A percentile compares a stretch with the other conserved stretches of the same genome.
These are phyloP conservation scores for Ooceraea biroi DNA, from an alignment of 1,140 invertebrate genomes.

Conservation along the genomic window DNA sequence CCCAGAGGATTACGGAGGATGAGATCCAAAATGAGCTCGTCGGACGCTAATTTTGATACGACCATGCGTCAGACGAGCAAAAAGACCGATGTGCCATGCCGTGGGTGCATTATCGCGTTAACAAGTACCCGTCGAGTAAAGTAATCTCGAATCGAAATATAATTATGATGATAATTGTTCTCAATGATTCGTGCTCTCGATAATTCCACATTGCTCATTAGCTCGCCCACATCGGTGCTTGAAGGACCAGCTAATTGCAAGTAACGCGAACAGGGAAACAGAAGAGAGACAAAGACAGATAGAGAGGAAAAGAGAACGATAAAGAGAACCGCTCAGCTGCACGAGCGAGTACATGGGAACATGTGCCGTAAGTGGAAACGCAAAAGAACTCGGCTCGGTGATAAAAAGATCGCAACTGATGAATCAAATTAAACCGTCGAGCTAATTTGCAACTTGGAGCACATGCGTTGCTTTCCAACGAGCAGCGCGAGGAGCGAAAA, in stretches of 20 bases:
- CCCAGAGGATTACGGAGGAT: slow-evolving; percentile 22
- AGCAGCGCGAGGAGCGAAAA: neutral
- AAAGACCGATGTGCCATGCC: neutral
- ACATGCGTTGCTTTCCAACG: neutral
- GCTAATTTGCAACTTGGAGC: slow-evolving; percentile 33
- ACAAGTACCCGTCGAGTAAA: neutral
- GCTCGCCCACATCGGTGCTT: neutral
- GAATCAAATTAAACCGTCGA: slow-evolving; percentile 30
- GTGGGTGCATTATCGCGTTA: slow-evolving; percentile 9
- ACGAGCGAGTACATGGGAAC: slow-evolving; percentile 28
- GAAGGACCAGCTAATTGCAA: neutral
- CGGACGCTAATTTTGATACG: slow-evolving; percentile 30
- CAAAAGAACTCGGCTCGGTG: slow-evolving; percentile 30
- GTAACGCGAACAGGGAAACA: neutral
- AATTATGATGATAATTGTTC: slow-evolving; percentile 28
- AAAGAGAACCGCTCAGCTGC: neutral
- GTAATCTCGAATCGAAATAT: slow-evolving; percentile 26
- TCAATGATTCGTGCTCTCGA: slow-evolving; percentile 17
- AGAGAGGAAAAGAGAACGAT: slow-evolving; percentile 2
- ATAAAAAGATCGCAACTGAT: slow-evolving; percentile 48
- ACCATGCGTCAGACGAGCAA: neutral
- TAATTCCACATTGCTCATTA: slow-evolving; percentile 40
- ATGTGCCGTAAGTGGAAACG: slow-evolving; percentile 24
- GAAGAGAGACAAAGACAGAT: too few species aligned
- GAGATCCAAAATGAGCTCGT: slow-evolving; percentile 38